phyloP scores from a whole-genome alignment of 2,113 vertebrate genomes.

The Cercocebus atys region DNA sequence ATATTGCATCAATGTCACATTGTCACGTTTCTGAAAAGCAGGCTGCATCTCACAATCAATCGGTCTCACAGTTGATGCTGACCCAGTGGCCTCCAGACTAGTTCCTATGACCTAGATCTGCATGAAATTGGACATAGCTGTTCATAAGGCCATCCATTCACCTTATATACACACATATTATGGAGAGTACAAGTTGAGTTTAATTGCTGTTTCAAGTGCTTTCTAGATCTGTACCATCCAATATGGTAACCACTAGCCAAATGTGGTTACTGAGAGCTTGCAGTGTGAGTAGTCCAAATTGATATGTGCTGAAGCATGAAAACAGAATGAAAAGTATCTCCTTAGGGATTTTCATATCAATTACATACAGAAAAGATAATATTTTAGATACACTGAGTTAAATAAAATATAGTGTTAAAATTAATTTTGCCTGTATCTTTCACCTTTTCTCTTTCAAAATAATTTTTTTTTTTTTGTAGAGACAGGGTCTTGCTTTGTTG shows the following conservation, averaged over 20 bases:
- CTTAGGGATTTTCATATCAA: neutral
- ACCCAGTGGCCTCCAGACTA: neutral
- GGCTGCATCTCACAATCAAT: neutral
- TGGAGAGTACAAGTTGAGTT: neutral
- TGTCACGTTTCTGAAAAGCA: neutral
- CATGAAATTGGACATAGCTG: neutral
- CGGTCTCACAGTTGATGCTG: neutral
- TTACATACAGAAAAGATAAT: no score
- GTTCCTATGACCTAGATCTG: neutral
- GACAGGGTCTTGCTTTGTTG: no score
- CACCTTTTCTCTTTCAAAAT: neutral
- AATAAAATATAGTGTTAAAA: neutral
- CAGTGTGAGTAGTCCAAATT: neutral
- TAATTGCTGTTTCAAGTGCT: neutral
- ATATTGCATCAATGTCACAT: neutral
- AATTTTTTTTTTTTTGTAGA: no score
- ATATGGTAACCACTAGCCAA: neutral
- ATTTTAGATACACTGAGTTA: no score
- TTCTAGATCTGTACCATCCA: neutral
- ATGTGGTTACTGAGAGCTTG: neutral
- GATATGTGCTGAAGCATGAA: neutral
- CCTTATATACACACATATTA: neutral
- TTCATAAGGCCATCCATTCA: neutral
- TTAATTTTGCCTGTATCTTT: neutral
- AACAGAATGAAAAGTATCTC: neutral